Conservation (phyloP, 2,797 vertebrate genomes). For the Emys orbicularis region DNA sequence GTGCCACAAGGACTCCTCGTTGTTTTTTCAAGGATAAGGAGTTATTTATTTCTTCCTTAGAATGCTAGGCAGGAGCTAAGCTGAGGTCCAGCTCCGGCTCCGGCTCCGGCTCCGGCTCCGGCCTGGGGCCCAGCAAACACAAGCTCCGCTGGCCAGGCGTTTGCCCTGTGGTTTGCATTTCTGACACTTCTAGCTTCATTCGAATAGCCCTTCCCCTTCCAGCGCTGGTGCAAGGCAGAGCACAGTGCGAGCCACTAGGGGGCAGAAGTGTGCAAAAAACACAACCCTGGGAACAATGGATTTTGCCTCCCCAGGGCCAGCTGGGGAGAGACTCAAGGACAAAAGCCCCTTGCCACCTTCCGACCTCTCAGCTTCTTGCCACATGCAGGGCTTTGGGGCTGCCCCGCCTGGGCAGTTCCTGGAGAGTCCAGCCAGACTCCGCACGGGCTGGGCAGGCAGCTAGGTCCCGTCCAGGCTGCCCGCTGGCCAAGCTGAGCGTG, state of each 20-base stretch:
- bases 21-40: too few species aligned
- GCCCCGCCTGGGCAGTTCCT: not conserved
- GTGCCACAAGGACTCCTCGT: too few species aligned
- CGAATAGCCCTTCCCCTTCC: not conserved
- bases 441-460: not conserved
- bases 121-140: not conserved
- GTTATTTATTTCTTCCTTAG: too few species aligned
- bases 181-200: not conserved
- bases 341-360: too few species aligned
- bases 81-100: not conserved
- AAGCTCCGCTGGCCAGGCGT: not conserved
- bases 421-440: not conserved
- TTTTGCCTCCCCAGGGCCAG: not conserved
- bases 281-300: rapidly evolving
- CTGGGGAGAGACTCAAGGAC: too few species aligned
- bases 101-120: too few species aligned
- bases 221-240: not conserved
- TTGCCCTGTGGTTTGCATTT: not conserved
- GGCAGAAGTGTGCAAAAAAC: conserved; percentile 62
- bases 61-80: not conserved
- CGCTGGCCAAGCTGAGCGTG: not conserved
- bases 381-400: not conserved
- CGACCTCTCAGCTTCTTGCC: too few species aligned
- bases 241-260: conserved; percentile 48
- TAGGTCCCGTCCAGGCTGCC: too few species aligned